Evolutionary conservation across 2,113 vertebrate species (phyloP).

Genomic region (Forbesichthys papilliferus): DNA sequence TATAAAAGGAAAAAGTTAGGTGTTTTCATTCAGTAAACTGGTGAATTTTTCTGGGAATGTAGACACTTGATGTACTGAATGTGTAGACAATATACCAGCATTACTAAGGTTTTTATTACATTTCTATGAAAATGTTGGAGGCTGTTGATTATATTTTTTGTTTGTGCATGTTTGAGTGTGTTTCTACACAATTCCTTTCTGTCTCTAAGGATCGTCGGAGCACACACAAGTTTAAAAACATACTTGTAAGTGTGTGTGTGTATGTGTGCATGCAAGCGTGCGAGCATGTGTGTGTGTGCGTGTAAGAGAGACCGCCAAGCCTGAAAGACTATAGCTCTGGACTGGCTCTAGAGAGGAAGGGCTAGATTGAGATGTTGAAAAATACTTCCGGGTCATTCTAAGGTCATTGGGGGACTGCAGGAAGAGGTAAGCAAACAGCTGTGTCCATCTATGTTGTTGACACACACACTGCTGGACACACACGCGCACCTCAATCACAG

Average conservation of each 20-base stretch:
- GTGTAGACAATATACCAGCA: background rate
- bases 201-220: conserved; percentile 1
- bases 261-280: conserved; percentile 14
- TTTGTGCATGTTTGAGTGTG: background rate
- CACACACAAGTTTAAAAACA: conserved; percentile 19
- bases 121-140: too few species aligned
- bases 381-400: conserved; percentile 63
- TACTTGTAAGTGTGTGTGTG: conserved; percentile 12
- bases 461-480: conserved; percentile 17
- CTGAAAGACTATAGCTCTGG: conserved; percentile 41
- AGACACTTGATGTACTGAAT: background rate
- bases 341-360: conserved; percentile 54
- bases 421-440: conserved; percentile 60
- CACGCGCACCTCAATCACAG: background rate
- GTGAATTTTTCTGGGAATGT: too few species aligned
- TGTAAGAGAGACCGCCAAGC: conserved; percentile 22
- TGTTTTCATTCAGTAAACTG: too few species aligned
- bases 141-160: background rate
- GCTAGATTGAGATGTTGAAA: conserved; percentile 53
- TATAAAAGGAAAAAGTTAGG: too few species aligned
- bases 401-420: conserved; percentile 49
- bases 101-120: too few species aligned
- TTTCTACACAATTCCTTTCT: conserved; percentile 21
- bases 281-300: conserved; percentile 3
- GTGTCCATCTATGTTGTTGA: conserved; percentile 48